Evolutionary conservation across 2,888 invertebrate genomes (phyloP), one percentile per base, ranked within the genome.

Genomic region (Cerastis leucographa): DNA sequence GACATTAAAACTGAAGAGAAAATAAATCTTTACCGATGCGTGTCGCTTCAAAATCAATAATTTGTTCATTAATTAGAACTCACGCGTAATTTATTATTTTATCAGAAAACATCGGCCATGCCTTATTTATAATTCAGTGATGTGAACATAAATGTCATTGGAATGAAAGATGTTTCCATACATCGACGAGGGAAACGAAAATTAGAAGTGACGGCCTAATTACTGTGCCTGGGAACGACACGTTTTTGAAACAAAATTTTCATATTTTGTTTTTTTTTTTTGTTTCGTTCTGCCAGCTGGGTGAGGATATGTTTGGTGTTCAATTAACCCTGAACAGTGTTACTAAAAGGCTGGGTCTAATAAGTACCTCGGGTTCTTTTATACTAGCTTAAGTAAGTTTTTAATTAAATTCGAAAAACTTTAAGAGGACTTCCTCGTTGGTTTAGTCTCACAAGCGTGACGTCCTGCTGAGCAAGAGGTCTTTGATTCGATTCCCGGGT

Each of bases 101-200:
- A 74, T 78, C 68, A 78, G 71, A 74, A 74, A 81, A 81, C 49
- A 74, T 40, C n/a, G 66, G 70, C 61, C 68, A 46, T 49, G 70
- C n/a, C 73, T 73, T 65, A 85, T 84, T 75, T 85, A 85, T 81
- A 81, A 84, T 85, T 85, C 84, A 81, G 72, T 74, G 62, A 65
- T 71, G 61, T 71, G 68, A 78, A 78, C 76, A 70, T 74, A 72
- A 78, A 81, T 78, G 72, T 84, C 85, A 74, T 78, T 72, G 12
- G 74, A 81, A 78, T 73, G 54, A 84, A 78, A 74, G 72, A 83
- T 83, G 77, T 74, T 72, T 65, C 61, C 71, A 71, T 68, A 75
- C 56, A 69, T 79, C 71, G 68, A 76, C 65, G 19, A 70, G 68
- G 73, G 64, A 75, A 61, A 29, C 35, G 62, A 72, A 75, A 71